Evolutionary conservation across 2,797 vertebrate genomes (phyloP).

Genomic region (Pogonophryne albipinna): DNA sequence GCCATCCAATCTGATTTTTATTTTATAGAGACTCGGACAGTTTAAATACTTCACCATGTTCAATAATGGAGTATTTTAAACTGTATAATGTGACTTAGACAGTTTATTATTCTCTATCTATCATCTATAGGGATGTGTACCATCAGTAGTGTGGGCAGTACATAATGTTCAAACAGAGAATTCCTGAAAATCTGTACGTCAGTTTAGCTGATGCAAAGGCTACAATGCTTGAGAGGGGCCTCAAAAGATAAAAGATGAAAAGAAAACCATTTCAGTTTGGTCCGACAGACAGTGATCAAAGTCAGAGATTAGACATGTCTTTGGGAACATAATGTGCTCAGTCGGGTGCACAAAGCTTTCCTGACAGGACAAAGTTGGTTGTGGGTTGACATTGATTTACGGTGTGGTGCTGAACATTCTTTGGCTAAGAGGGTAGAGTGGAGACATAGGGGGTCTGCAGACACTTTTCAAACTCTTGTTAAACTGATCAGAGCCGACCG

Average conservation of each 20-base stretch:
- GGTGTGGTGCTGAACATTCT: slow-evolving; percentile 58
- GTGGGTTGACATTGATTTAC: slow-evolving; percentile 64
- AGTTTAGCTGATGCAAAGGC: slow-evolving; percentile 35
- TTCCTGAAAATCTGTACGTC: slow-evolving; percentile 37
- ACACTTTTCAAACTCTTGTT: slow-evolving; percentile 49
- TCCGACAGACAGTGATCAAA: slow-evolving; percentile 68
- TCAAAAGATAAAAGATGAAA: slow-evolving; percentile 58
- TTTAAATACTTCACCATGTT: not conserved
- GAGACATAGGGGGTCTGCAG: slow-evolving; percentile 45
- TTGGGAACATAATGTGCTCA: slow-evolving; percentile 74
- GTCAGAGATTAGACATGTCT: slow-evolving; percentile 72
- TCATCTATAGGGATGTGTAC: not conserved
- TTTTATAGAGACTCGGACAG: not conserved
- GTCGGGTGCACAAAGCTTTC: slow-evolving; percentile 65
- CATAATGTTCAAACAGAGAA: slow-evolving; percentile 40
- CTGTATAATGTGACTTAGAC: not conserved
- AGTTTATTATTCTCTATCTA: not conserved
- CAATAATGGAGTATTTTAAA: not conserved
- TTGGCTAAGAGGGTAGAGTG: slow-evolving; percentile 28
- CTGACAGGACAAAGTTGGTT: slow-evolving; percentile 72
- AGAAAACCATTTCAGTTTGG: slow-evolving; percentile 54
- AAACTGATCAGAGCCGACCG: slow-evolving; percentile 60
- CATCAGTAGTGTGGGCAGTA: not conserved
- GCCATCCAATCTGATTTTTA: too few relatives aligned
- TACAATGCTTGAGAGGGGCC: slow-evolving; percentile 46